Evolutionary conservation across 1,140 invertebrate genomes (phyloP).

Genomic region (Parapsyche elsis): DNA sequence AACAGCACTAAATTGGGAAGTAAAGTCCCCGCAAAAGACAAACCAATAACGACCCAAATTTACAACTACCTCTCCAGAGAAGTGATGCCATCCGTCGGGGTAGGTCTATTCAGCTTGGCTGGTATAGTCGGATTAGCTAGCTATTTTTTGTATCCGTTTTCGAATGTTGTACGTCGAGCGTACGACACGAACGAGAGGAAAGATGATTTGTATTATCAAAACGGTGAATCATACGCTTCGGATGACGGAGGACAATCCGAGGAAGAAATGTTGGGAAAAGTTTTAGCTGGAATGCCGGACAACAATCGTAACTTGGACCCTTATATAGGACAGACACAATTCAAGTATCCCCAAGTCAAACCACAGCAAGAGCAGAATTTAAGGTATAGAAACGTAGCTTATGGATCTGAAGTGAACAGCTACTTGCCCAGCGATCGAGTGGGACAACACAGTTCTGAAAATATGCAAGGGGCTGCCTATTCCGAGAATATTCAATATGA

Average conservation of each 20-base stretch:
- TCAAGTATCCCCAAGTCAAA: conserved; percentile 63
- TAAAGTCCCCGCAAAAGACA: conserved; percentile 59
- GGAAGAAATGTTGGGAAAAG: conserved; percentile 79
- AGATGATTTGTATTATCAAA: conserved; percentile 73
- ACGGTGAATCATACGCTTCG: conserved; percentile 71
- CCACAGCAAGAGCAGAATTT: conserved; percentile 61
- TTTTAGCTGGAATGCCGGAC: conserved; percentile 66
- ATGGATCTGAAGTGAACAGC: conserved; percentile 60
- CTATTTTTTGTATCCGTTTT: conserved; percentile 80
- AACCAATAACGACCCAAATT: conserved; percentile 76
- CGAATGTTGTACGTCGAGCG: conserved; percentile 73
- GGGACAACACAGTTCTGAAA: conserved; percentile 63
- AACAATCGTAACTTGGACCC: conserved; percentile 59
- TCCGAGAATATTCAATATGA: conserved; percentile 63
- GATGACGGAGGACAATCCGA: conserved; percentile 75
- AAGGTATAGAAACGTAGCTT: conserved; percentile 63
- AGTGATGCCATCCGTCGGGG: conserved; percentile 82
- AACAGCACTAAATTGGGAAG: conserved; percentile 65
- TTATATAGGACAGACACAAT: conserved; percentile 61
- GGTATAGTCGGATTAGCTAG: conserved; percentile 78
- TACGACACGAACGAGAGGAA: conserved; percentile 72
- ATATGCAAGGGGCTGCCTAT: conserved; percentile 65
- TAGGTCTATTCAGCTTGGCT: conserved; percentile 78
- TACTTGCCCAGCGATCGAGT: conserved; percentile 61
- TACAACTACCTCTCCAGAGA: conserved; percentile 82